A percentile compares a stretch with the other conserved stretches of the same genome.
These are phyloP conservation scores for Scrobipalpa atriplicella DNA, from an alignment of 2,888 invertebrate species.

Conservation along the genomic window DNA sequence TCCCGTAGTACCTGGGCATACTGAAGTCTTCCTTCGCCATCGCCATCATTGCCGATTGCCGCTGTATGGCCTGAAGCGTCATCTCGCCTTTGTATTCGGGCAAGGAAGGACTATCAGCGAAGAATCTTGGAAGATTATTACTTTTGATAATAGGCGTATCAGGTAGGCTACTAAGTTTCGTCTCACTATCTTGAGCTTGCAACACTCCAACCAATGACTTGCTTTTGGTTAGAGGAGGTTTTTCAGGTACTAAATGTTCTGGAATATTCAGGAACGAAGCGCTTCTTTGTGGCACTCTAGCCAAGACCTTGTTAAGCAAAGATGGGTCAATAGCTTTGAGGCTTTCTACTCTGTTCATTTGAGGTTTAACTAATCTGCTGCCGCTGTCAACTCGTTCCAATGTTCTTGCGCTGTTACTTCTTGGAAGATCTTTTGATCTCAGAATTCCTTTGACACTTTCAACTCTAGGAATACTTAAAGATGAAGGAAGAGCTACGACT, in stretches of 20 bases:
- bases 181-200: constrained; percentile 55
- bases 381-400: constrained; percentile 67
- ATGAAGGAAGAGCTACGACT: constrained; percentile 60
- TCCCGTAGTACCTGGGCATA: constrained; percentile 85
- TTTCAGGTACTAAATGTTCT: constrained; percentile 66
- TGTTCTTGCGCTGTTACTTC: constrained; percentile 68
- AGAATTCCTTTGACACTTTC: constrained; percentile 75
- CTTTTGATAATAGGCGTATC: constrained; percentile 79
- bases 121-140: constrained; percentile 74
- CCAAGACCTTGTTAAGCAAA: constrained; percentile 70
- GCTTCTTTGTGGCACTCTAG: constrained; percentile 74
- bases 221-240: constrained; percentile 69
- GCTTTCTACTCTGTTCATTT: constrained; percentile 71
- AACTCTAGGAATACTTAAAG: constrained; percentile 64
- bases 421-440: constrained; percentile 55
- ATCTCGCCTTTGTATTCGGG: constrained; percentile 73
- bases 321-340: constrained; percentile 70
- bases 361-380: constrained; percentile 53
- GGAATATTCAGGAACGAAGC: constrained; percentile 78
- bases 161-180: constrained; percentile 67
- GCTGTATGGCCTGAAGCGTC: constrained; percentile 75
- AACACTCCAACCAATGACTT: constrained; percentile 73
- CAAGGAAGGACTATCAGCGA: constrained; percentile 67
- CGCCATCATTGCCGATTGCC: constrained; percentile 79
- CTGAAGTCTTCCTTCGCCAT: constrained; percentile 82